Evolutionary conservation across 2,113 vertebrate species (phyloP).

Genomic region (Larimichthys polyactis): DNA sequence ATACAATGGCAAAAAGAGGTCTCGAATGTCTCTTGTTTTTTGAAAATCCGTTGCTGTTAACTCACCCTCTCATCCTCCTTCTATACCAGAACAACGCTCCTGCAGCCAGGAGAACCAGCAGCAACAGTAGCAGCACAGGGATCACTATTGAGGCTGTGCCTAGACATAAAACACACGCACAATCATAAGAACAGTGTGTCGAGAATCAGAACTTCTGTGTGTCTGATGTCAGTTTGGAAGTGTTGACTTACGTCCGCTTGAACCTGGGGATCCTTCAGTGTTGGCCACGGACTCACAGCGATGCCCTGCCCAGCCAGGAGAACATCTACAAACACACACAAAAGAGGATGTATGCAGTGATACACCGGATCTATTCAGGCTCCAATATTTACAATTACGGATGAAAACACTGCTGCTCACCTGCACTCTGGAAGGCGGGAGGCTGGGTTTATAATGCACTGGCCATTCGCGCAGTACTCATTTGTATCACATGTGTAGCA

Average conservation of each 20-base stretch:
- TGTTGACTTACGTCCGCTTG: slow-evolving; percentile 68
- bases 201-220: neutral
- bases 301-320: slow-evolving; percentile 77
- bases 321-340: slow-evolving; percentile 67
- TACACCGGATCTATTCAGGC: neutral
- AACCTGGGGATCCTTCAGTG: neutral
- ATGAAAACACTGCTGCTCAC: slow-evolving; percentile 76
- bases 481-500: slow-evolving; percentile 90
- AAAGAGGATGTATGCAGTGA: neutral
- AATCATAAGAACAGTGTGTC: neutral
- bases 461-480: slow-evolving; percentile 91
- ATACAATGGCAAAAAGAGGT: slow-evolving; percentile 15
- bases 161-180: slow-evolving; percentile 64
- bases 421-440: slow-evolving; percentile 90
- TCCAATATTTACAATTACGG: neutral
- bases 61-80: slow-evolving; percentile 93
- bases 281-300: slow-evolving; percentile 70
- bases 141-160: slow-evolving; percentile 91
- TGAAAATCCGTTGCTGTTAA: neutral
- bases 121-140: slow-evolving; percentile 88
- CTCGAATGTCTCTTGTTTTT: slow-evolving; percentile 1
- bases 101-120: slow-evolving; percentile 85
- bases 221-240: neutral
- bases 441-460: slow-evolving; percentile 88
- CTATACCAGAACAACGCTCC: slow-evolving; percentile 93